Conservation (phyloP, 2,888 invertebrate genomes). For the Neoascia interrupta region DNA sequence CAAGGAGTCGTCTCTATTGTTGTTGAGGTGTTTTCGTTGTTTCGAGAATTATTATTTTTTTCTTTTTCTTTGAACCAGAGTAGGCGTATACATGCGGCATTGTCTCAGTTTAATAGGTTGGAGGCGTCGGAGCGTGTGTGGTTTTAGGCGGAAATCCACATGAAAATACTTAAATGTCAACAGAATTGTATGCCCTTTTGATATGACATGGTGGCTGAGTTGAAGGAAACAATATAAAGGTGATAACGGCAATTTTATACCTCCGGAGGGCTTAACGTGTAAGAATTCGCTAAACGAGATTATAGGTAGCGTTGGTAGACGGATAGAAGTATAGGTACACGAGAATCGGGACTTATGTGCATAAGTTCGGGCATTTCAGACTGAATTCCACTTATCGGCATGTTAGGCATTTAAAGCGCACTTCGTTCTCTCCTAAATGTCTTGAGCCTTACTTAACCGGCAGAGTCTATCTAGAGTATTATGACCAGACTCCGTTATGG, state of each 20-base stretch:
- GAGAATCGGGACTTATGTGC: too few relatives aligned
- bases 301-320: too few relatives aligned
- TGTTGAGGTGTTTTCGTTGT: conserved; percentile 59
- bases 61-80: conserved; percentile 24
- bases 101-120: conserved; percentile 18
- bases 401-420: too few relatives aligned
- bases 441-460: too few relatives aligned
- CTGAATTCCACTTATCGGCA: too few relatives aligned
- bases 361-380: too few relatives aligned
- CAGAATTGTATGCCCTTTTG: conserved; percentile 51
- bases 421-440: too few relatives aligned
- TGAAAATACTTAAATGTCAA: conserved; percentile 49
- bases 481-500: too few relatives aligned
- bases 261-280: conserved; percentile 55
- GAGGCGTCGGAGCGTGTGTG: conserved; percentile 33
- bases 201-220: conserved; percentile 20
- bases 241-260: conserved; percentile 67
- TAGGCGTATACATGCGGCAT: conserved; percentile 27
- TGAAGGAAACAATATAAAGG: conserved; percentile 57
- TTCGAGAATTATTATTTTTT: conserved; percentile 32
- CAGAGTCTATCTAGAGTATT: too few relatives aligned
- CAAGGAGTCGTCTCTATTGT: conserved; percentile 65
- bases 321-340: too few relatives aligned
- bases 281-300: conserved; percentile 49
- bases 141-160: conserved; percentile 55